Evolutionary conservation across 2,113 vertebrate species (phyloP).

Genomic region (Acanthochromis polyacanthus): DNA sequence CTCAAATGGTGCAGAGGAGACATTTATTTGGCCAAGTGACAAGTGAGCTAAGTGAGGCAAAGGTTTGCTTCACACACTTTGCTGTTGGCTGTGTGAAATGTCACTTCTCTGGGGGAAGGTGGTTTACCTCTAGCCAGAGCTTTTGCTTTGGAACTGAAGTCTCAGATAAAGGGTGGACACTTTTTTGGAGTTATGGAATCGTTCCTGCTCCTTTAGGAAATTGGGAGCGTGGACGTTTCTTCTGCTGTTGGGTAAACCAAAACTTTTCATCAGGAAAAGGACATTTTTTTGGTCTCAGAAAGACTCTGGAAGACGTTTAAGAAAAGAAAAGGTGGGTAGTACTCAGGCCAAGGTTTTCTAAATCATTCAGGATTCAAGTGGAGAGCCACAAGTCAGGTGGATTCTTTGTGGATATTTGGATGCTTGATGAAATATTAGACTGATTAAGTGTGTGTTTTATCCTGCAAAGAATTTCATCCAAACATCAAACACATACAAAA

Average conservation of each 20-base stretch:
- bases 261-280: no score
- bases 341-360: neutral
- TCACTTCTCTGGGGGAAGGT: neutral
- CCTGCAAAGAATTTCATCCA: neutral
- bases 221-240: neutral
- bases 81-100: neutral
- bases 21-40: neutral
- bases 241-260: no score
- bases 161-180: neutral
- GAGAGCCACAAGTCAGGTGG: no score
- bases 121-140: neutral
- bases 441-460: neutral
- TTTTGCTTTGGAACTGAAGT: neutral
- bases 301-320: neutral
- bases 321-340: neutral
- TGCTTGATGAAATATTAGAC: neutral
- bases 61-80: neutral
- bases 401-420: neutral
- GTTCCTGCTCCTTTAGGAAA: neutral
- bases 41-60: neutral
- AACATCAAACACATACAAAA: neutral
- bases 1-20: neutral
- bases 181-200: neutral
- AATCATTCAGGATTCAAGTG: neutral
- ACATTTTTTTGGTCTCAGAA: neutral